Evolutionary conservation across 2,113 vertebrate genomes (phyloP).

Genomic region (Chlamydotis undulata): DNA sequence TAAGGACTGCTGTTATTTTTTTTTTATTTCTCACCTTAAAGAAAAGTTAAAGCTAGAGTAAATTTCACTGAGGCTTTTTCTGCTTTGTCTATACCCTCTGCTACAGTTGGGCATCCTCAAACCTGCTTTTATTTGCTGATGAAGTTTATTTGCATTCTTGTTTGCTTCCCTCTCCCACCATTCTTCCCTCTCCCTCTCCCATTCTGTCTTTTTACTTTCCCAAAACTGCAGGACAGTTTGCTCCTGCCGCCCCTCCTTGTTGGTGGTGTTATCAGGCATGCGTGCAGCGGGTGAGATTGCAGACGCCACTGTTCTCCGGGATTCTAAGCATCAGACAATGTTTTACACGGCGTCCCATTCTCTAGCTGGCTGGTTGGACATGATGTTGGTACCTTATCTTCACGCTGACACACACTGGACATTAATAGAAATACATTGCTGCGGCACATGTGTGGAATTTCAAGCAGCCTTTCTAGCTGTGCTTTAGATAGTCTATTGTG

Average conservation of each 20-base stretch:
- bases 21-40: neutral
- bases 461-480: conserved; percentile 72
- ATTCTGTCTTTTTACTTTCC: neutral
- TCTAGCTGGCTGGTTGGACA: conserved; percentile 80
- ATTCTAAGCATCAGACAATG: conserved; percentile 83
- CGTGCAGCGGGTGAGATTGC: conserved; percentile 40
- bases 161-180: neutral
- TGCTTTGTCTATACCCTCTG: neutral
- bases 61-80: neutral
- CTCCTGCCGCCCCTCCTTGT: neutral
- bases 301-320: conserved; percentile 63
- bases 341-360: conserved; percentile 81
- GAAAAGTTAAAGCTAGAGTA: neutral
- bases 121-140: neutral
- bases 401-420: conserved; percentile 85
- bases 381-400: conserved; percentile 88
- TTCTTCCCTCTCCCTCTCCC: neutral
- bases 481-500: conserved; percentile 82
- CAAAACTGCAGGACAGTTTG: neutral
- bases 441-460: conserved; percentile 82
- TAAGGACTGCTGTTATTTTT: neutral
- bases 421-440: conserved; percentile 88
- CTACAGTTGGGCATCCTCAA: neutral
- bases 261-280: conserved; percentile 17
- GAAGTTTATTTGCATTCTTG: neutral